Base-by-base conservation (phyloP, 2,113 vertebrate species). In the Motacilla alba region DNA sequence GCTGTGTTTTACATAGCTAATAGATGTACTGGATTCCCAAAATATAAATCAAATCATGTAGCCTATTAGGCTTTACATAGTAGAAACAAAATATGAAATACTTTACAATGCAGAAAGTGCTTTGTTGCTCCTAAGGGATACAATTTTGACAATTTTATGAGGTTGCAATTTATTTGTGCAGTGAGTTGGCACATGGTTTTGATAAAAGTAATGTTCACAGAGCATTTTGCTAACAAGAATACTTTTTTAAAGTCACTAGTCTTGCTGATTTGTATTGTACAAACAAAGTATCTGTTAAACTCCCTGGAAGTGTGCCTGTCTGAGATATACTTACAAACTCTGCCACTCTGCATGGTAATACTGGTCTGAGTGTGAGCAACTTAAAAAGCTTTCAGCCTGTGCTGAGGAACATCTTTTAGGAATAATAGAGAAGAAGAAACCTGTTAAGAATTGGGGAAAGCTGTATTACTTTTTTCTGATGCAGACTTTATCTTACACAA, bases 121-220 rank as follows among this genome's bases (percentile, higher is more conserved):
- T 86, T 55, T 80, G 59, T 62, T 93, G 67, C 30, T 86, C 87
- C 83, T 79, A n/a, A 80, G 72, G 85, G 87, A 89, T 83, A 64
- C n/a, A 53, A 50, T 94, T 95, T 72, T 88, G 85, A 96, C 81
- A 95, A 83, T 90, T 95, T 97, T 95, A 95, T 44, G 77, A 85
- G 80, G 37, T 66, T 94, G 60, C 76, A 73, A 92, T 95, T 93
- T 97, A 93, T 89, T 83, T 90, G 73, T 76, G 59, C 35, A n/a
- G 79, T 60, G 72, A 78, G 46, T 52, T 93, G 84, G 83, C 73
- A 35, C 64, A 26, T 11, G 56, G 21, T 78, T 96, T 94, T 84
- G 73, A 89, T 91, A 83, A 68, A 92, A 75, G 60, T 72, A 92
- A 60, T 82, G 47, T 91, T 87, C 70, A 56, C 50, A 26, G 21